phyloP scores from a whole-genome alignment of 2,797 vertebrate genomes.

The Pseudochromis fuscus region DNA sequence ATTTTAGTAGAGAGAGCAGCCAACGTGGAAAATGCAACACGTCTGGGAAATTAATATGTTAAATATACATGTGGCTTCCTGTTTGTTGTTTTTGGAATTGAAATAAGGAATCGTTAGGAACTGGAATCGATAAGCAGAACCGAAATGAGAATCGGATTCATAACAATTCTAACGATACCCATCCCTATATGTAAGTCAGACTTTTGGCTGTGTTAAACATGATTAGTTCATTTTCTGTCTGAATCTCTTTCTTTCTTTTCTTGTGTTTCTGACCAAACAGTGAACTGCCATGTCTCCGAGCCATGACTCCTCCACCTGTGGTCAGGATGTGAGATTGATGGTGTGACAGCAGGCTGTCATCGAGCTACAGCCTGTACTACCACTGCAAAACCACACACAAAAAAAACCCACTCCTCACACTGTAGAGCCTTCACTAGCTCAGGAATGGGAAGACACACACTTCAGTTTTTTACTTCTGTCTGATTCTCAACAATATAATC shows the following conservation, averaged over 20 bases:
- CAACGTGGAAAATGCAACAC: too few species aligned
- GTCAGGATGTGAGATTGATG: conserved; percentile 75
- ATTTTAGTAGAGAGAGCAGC: too few species aligned
- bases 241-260: conserved; percentile 52
- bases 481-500: conserved; percentile 7
- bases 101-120: too few species aligned
- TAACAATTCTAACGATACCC: too few species aligned
- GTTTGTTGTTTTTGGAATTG: too few species aligned
- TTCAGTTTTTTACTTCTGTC: conserved; percentile 22
- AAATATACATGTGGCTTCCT: too few species aligned
- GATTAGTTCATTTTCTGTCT: too few species aligned
- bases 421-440: conserved; percentile 3
- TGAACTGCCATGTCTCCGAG: conserved; percentile 46
- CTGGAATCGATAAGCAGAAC: too few species aligned
- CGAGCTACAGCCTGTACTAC: conserved; percentile 33
- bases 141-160: too few species aligned
- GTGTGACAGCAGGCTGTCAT: conserved; percentile 56
- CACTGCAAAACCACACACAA: conserved; percentile 18
- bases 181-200: too few species aligned
- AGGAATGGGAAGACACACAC: conserved; percentile 10
- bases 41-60: too few species aligned
- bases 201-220: too few species aligned
- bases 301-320: conserved; percentile 52
- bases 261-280: conserved; percentile 67
- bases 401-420: not conserved